Percentiles rank a stretch among this genome's conserved stretches.
These are phyloP conservation scores for Ceratoteleas bidentatus DNA, from an alignment of 1,140 invertebrate genomes.

Conservation along the genomic window DNA sequence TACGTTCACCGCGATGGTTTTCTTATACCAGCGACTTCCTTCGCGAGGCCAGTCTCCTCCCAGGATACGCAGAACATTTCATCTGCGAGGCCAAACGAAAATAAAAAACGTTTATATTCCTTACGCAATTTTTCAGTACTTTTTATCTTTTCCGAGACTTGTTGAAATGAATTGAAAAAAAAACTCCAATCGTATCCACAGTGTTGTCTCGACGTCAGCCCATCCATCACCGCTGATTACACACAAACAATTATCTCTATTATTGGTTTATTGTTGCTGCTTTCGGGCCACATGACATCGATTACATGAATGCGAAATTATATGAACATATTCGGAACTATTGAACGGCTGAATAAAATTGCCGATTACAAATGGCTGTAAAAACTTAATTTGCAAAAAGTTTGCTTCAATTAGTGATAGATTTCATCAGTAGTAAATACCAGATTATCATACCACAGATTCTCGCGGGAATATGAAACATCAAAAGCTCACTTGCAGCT, in stretches of 20 bases:
- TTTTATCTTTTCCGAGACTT: no score
- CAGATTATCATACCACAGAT: slow-evolving; percentile 35
- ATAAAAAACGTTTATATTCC: no score
- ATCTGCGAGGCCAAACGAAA: slow-evolving; percentile 1
- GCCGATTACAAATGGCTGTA: slow-evolving; percentile 44
- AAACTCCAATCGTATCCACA: neutral
- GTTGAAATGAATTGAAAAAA: slow-evolving; percentile 6
- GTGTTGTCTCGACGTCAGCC: slow-evolving; percentile 21
- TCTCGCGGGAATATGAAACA: slow-evolving; percentile 41
- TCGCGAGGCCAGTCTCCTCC: slow-evolving; percentile 13
- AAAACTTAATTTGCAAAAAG: slow-evolving; percentile 58
- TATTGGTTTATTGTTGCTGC: slow-evolving; percentile 32
- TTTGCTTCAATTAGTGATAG: slow-evolving; percentile 37
- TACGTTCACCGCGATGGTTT: slow-evolving; percentile 35
- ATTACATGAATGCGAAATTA: slow-evolving; percentile 53
- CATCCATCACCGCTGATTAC: slow-evolving; percentile 37
- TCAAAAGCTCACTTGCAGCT: slow-evolving; percentile 52
- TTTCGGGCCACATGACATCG: slow-evolving; percentile 33
- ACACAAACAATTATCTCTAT: slow-evolving; percentile 35
- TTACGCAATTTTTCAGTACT: neutral
- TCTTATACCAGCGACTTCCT: slow-evolving; percentile 36
- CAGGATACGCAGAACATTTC: slow-evolving; percentile 20
- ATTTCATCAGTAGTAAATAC: slow-evolving; percentile 57
- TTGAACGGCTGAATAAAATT: slow-evolving; percentile 50
- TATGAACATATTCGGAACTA: slow-evolving; percentile 46